phyloP scores from a whole-genome alignment of 2,113 vertebrate genomes.

The Thamnophis sirtalis region DNA sequence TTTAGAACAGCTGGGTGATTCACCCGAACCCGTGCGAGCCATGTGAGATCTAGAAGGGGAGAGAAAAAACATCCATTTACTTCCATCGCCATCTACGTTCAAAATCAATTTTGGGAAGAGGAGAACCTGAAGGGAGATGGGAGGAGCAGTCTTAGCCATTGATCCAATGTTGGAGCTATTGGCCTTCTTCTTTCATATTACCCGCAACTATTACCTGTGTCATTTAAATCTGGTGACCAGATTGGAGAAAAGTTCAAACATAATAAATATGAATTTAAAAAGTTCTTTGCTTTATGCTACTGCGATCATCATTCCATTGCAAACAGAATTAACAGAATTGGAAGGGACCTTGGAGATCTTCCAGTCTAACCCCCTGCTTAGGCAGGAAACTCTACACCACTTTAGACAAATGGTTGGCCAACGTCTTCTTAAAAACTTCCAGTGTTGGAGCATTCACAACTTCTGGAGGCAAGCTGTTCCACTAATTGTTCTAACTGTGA shows the following conservation, averaged over 20 bases:
- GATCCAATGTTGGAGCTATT: background rate
- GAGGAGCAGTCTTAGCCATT: background rate
- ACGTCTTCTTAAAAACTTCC: background rate
- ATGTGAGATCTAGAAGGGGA: conserved; percentile 76
- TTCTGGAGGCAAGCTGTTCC: background rate
- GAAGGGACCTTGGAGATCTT: too few relatives aligned
- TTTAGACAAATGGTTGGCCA: background rate
- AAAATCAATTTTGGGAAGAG: background rate
- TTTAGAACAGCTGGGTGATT: conserved; percentile 87
- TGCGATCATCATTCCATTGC: background rate
- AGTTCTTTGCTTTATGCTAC: background rate
- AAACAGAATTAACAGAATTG: background rate
- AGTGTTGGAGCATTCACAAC: background rate
- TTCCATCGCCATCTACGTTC: background rate
- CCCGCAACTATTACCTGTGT: background rate
- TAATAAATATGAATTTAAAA: background rate
- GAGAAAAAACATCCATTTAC: background rate
- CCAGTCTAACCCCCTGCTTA: too few relatives aligned
- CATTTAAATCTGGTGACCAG: background rate
- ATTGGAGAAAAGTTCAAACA: background rate
- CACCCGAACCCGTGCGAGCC: conserved; percentile 81
- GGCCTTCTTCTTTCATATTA: background rate
- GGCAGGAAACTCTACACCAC: too few relatives aligned
- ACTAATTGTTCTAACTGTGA: background rate
- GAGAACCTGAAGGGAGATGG: background rate